Evolutionary conservation across 2,797 vertebrate genomes (phyloP).

Genomic region (Fistularia tabacaria): DNA sequence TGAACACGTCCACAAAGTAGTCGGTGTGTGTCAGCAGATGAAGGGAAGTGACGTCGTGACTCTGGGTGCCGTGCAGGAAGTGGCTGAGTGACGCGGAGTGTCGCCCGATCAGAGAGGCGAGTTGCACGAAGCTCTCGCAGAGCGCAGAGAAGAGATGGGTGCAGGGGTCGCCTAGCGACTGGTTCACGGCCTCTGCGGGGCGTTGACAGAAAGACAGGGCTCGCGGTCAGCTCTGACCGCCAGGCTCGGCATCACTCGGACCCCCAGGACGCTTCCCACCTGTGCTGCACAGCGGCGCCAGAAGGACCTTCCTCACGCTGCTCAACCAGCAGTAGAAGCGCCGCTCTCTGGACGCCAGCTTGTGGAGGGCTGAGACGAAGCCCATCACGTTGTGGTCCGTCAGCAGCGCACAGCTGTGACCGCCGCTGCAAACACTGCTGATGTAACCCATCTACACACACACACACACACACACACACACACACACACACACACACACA

Average conservation of each 20-base stretch:
- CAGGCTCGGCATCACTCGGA: not conserved
- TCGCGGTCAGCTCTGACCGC: not conserved
- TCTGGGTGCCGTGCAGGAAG: conserved; percentile 79
- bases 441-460: conserved; percentile 85
- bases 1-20: conserved; percentile 87
- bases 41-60: conserved; percentile 79
- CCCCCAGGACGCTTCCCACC: conserved; percentile 19
- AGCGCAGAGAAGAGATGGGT: conserved; percentile 83
- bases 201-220: not conserved
- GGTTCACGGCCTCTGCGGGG: conserved; percentile 43
- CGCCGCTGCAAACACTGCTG: conserved; percentile 84
- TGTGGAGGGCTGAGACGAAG: conserved; percentile 87
- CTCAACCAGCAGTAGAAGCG: conserved; percentile 84
- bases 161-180: conserved; percentile 59
- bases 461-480: no score
- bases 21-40: conserved; percentile 83
- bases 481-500: no score
- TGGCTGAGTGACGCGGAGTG: conserved; percentile 84
- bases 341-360: conserved; percentile 88
- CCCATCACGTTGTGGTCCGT: conserved; percentile 90
- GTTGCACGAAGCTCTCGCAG: conserved; percentile 82
- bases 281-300: conserved; percentile 76
- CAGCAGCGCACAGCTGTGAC: conserved; percentile 79
- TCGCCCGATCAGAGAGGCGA: conserved; percentile 86
- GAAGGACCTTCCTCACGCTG: conserved; percentile 80